Conservation (phyloP, 2,888 invertebrate genomes). For the Subacronicta megacephala region DNA sequence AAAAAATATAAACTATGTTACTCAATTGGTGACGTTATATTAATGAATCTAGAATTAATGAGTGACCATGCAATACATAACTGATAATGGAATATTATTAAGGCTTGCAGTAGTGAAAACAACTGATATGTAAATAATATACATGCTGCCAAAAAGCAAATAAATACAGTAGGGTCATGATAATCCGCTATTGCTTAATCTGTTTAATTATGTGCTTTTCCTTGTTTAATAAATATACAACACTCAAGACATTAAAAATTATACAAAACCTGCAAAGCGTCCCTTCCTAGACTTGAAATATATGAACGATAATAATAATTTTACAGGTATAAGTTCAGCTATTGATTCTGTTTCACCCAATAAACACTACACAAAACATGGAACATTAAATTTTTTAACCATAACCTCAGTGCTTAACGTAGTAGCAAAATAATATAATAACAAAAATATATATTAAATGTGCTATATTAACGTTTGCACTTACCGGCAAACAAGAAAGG, state of each 20-base stretch:
- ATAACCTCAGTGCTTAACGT: conserved; percentile 48
- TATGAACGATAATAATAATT: conserved; percentile 3
- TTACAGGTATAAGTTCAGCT: conserved; percentile 1
- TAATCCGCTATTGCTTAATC: conserved; percentile 56
- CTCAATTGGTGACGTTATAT: conserved; percentile 6
- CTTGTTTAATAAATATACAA: conserved; percentile 11
- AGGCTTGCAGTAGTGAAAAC: conserved; percentile 7
- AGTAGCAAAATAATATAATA: conserved; percentile 47
- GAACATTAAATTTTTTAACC: conserved; percentile 20
- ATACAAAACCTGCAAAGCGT: conserved; percentile 23
- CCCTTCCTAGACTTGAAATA: conserved; percentile 15
- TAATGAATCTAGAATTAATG: conserved; percentile 10
- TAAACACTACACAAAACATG: conserved; percentile 24
- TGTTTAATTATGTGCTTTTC: conserved; percentile 25
- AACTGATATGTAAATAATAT: conserved; percentile 16
- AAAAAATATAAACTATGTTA: conserved; percentile 1
- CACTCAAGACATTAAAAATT: conserved; percentile 5
- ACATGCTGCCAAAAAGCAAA: conserved; percentile 47
- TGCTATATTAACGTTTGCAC: conserved; percentile 70
- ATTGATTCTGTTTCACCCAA: conserved; percentile 5
- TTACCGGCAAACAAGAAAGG: conserved; percentile 83
- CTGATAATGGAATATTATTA: conserved; percentile 17
- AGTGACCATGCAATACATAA: conserved; percentile 35
- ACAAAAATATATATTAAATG: conserved; percentile 41
- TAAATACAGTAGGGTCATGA: conserved; percentile 67